These are phyloP conservation scores for Zoanthus sociatus DNA, from an alignment of 92 coral and sea anemone species.

Conservation along the genomic window DNA sequence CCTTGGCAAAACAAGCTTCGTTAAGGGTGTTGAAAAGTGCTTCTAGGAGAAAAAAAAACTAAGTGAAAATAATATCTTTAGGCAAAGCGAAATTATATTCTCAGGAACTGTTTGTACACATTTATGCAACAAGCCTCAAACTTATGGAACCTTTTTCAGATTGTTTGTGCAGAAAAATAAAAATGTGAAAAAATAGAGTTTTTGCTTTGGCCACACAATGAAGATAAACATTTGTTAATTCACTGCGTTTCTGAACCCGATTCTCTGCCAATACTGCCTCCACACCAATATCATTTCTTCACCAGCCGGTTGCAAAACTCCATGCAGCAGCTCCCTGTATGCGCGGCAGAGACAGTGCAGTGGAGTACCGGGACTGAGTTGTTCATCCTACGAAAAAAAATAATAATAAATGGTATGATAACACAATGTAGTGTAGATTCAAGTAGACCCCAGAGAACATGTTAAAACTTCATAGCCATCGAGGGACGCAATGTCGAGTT, in stretches of 20 bases:
- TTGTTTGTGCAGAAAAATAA: no score
- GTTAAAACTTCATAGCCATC: background rate
- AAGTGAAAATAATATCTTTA: no score
- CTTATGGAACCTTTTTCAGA: no score
- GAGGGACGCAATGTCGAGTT: background rate
- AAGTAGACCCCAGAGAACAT: background rate
- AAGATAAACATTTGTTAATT: slow-evolving; percentile 17
- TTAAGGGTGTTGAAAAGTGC: no score
- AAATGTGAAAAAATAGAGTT: no score
- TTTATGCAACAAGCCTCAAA: no score
- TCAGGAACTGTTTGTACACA: no score
- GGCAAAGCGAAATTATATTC: no score
- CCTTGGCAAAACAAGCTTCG: no score
- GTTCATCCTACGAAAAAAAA: slow-evolving; percentile 14
- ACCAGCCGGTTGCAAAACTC: slow-evolving; percentile 23
- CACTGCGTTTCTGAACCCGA: slow-evolving; percentile 52
- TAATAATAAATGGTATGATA: background rate
- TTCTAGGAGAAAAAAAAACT: no score
- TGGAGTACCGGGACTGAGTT: slow-evolving; percentile 6
- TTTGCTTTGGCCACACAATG: background rate
- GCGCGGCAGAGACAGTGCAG: slow-evolving; percentile 7
- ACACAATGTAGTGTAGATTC: background rate
- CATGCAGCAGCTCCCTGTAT: background rate
- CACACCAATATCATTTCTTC: slow-evolving; percentile 10
- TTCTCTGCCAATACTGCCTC: slow-evolving; percentile 57